phyloP scores from a whole-genome alignment of 2,113 vertebrate species.

The Turnix velox region DNA sequence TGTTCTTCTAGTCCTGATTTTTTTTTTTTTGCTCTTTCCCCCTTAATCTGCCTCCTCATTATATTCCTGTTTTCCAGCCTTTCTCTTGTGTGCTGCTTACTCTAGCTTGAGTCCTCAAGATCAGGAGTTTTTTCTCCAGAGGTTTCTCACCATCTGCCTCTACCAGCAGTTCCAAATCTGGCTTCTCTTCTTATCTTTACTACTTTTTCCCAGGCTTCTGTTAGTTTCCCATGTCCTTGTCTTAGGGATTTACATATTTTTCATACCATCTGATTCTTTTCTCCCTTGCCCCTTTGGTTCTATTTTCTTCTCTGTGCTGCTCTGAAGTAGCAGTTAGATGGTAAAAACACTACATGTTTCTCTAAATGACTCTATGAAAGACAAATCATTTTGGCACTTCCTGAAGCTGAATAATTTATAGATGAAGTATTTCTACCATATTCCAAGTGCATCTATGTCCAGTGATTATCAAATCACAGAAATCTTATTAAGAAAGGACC shows the following conservation, averaged over 20 bases:
- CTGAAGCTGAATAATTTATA: neutral
- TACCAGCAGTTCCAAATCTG: slow-evolving; percentile 15
- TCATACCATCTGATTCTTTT: neutral
- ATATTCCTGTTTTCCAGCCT: neutral
- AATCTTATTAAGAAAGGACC: neutral
- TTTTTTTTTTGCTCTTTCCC: neutral
- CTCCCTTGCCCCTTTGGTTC: neutral
- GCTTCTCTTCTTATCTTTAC: neutral
- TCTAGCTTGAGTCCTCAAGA: neutral
- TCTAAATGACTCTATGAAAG: neutral
- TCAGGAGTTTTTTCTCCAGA: slow-evolving; percentile 16
- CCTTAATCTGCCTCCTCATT: neutral
- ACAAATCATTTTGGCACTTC: neutral
- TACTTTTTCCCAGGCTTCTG: neutral
- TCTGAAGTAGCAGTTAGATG: neutral
- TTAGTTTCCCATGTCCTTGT: neutral
- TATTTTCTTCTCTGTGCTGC: neutral
- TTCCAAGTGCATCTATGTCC: neutral
- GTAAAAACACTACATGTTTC: neutral
- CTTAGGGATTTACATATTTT: neutral
- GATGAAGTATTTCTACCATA: neutral
- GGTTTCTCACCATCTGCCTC: slow-evolving; percentile 36
- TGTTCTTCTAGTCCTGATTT: neutral
- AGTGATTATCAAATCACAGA: neutral
- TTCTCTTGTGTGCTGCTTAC: slow-evolving; percentile 14